Conservation (phyloP, 2,113 vertebrate species). For the Albula glossodonta region DNA sequence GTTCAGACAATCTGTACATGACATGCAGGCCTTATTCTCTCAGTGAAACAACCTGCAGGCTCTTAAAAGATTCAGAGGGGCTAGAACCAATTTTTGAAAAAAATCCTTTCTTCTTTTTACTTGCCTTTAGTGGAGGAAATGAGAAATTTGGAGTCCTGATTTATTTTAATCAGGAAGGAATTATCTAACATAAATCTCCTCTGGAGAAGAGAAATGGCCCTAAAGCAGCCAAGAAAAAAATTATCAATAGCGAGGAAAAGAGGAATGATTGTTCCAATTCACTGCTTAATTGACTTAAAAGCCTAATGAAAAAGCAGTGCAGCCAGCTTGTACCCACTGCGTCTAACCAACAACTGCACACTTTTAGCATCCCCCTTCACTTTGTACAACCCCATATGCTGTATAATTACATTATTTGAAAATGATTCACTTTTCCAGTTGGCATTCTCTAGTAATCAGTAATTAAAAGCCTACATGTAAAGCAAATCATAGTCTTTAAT, state of each 20-base stretch:
- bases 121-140: conserved; percentile 74
- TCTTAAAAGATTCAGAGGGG: conserved; percentile 17
- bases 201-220: conserved; percentile 76
- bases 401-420: conserved; percentile 74
- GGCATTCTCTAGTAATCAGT: conserved; percentile 41
- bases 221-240: conserved; percentile 75
- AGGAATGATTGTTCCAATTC: conserved; percentile 89
- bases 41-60: not conserved
- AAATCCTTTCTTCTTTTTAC: conserved; percentile 42
- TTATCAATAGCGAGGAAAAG: conserved; percentile 90
- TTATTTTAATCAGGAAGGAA: conserved; percentile 83
- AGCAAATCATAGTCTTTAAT: conserved; percentile 54
- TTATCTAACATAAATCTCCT: conserved; percentile 83
- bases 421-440: conserved; percentile 70
- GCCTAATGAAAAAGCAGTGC: conserved; percentile 84
- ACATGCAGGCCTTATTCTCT: not conserved
- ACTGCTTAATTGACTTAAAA: conserved; percentile 92
- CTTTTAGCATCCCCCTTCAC: conserved; percentile 22
- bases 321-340: conserved; percentile 68
- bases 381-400: conserved; percentile 53
- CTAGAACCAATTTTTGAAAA: conserved; percentile 27
- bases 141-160: conserved; percentile 77
- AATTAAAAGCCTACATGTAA: conserved; percentile 65
- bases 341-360: conserved; percentile 56
- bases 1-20: not conserved